Base-by-base conservation (phyloP, 2,888 invertebrate species). In the Listrodromus nycthemerus region DNA sequence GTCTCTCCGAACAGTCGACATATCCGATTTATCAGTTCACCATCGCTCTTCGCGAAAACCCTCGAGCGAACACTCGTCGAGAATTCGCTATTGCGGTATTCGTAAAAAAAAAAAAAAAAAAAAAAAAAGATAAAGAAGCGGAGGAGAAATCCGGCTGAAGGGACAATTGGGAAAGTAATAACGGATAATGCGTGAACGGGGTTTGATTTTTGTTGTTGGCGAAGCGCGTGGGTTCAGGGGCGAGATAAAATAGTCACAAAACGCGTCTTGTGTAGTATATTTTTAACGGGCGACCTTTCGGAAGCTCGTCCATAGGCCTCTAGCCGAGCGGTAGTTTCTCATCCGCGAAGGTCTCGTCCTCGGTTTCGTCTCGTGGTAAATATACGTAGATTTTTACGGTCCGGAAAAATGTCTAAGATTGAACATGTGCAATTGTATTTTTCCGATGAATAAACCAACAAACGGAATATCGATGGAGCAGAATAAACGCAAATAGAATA, bases 301-400 rank as follows among this genome's bases (percentile, higher is more conserved):
- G 37, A 37, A 65, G n/a, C 16, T 21, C 21, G 58, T 24, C 58
- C 13, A 21, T 66, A 66, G 71, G 27, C 71, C 70, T 71, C 76
- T 58, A 24, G 37, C 65, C 19, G 19, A 73, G 74, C 48, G 67
- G 19, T 69, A 63, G 76, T 76, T 71, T 71, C 52, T 77, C 76
- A 77, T 81, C 70, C 71, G 81, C 70, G 76, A 81, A 81, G 81
- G 76, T 77, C 70, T 70, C 48, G 76, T 55, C 55, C 66, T 69
- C n/a, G 50, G 45, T 61, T 21, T 50, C 69, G 16, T 69, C 41
- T 55, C 45, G 48, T 52, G 16, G n/a, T 61, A 52, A 61, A 74
- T 52, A 37, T 45, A 16, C 4, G 3, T 45, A 73, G 41, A 66
- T 58, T 63, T 37, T 30, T 37, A 7, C 21, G 2, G 21, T 24